Evolutionary conservation across 2,888 invertebrate species (phyloP).

Genomic region (Ariolimax columbianus): DNA sequence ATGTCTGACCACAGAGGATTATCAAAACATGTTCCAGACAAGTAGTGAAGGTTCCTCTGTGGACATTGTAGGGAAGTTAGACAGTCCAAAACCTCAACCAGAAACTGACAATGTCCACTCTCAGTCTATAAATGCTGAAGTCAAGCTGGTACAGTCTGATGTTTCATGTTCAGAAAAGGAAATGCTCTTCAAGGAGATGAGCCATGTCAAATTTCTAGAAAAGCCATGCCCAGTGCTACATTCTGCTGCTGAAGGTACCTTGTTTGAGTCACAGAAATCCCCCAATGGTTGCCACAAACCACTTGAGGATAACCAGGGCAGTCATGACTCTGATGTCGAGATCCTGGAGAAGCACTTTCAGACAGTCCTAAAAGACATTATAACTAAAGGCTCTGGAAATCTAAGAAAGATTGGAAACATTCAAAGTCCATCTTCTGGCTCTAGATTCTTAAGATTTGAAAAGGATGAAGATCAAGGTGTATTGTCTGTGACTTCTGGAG

Average conservation of each 20-base stretch:
- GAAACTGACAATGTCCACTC: background rate
- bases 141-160: background rate
- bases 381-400: conserved; percentile 28
- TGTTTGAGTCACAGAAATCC: background rate
- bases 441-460: background rate
- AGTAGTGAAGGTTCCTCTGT: conserved; percentile 39
- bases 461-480: background rate
- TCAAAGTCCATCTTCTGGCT: background rate
- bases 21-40: conserved; percentile 7
- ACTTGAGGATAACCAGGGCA: background rate
- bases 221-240: background rate
- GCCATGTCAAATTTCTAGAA: background rate
- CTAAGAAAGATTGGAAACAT: conserved; percentile 13
- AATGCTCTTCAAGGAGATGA: background rate
- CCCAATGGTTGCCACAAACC: background rate
- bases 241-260: background rate
- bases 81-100: background rate
- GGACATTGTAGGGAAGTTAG: background rate
- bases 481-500: background rate
- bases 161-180: background rate
- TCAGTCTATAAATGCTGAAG: background rate
- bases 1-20: conserved; percentile 23
- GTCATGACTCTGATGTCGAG: conserved; percentile 5
- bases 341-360: conserved; percentile 45
- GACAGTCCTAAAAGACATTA: conserved; percentile 39